Base-by-base conservation (phyloP, 1,140 invertebrate species). In the Platyscapa corneri region DNA sequence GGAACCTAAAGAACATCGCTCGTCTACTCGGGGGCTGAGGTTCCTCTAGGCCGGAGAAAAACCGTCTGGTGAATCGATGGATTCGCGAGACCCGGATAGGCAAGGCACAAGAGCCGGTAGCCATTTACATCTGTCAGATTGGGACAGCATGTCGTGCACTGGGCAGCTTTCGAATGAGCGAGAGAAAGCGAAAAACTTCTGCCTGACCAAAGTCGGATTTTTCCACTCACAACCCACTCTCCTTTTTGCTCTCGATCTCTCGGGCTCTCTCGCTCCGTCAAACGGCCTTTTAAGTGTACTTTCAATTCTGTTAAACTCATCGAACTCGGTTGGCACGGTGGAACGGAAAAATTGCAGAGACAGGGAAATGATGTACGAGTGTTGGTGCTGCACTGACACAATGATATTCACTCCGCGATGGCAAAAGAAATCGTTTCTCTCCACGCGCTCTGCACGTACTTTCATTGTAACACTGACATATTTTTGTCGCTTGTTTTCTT, bases 381-480 rank as follows among this genome's bases (percentile, higher is more conserved):
- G n/a, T n/a, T n/a, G 0, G 12, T 67, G n/a, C n/a, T 32, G 27
- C 64, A 30, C 12, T 10, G 30, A 67, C n/a, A 10, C 7, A 32
- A 30, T 67, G 64, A 67, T n/a, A 16, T 67, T 32, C 27, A 14
- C 30, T 10, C 10, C 8, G n/a, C 64, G 3, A 53, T n/a, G 12
- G 49, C 2, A 16, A 12, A 20, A 53, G 18, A 12, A 12, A 53
- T 3, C 56, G 56, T 10, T 60, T 60, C 34, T 34, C 65, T 67
- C 12, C 12, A n/a, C 65, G 18, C 23, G 56, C 14, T 27, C 3
- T 14, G 16, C 70, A 6, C 37, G 7, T 74, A n/a, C 23, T 27
- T 42, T 74, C 37, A 42, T 42, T 74, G 27, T 74, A 74, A 74
- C 70, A 42, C 70, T 74, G 70, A 42, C 70, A 42, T 74, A 74